Percentiles rank a stretch among this genome's conserved stretches.
Conservation (phyloP, 2,797 vertebrate species). For the Eremophila alpestris region DNA sequence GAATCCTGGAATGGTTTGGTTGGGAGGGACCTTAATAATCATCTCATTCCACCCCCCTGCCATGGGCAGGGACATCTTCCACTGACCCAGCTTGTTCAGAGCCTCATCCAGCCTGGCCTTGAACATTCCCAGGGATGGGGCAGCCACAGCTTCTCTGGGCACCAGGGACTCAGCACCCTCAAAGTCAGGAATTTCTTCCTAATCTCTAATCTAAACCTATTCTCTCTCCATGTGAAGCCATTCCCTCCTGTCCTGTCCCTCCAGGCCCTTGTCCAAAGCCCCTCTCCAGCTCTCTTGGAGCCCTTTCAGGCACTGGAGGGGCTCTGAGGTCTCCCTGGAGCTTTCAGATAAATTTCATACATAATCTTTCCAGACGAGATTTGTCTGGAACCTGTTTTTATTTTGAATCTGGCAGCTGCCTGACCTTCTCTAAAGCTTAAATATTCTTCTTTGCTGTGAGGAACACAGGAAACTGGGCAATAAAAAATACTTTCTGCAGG, state of each 20-base stretch:
- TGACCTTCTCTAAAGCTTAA: not conserved
- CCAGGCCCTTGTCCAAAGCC: not conserved
- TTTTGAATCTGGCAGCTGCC: not conserved
- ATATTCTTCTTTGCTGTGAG: not conserved
- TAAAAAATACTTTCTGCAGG: not conserved
- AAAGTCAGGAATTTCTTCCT: not conserved
- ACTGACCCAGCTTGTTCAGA: fast-evolving
- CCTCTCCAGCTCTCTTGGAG: not conserved
- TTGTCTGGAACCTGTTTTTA: not conserved
- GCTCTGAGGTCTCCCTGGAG: not conserved
- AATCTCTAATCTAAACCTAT: not conserved
- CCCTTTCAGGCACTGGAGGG: not conserved
- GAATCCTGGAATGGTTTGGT: not conserved
- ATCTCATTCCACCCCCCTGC: not conserved
- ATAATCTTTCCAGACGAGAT: not conserved
- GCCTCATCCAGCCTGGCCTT: not conserved
- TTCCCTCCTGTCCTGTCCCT: not conserved
- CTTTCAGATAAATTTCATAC: not conserved
- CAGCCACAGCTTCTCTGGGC: fast-evolving
- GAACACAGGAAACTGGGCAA: not conserved
- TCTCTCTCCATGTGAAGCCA: not conserved
- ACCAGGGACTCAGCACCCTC: not conserved
- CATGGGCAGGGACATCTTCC: not conserved
- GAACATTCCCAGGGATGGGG: not conserved
- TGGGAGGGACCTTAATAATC: not conserved